A percentile compares a stretch with the other conserved stretches of the same genome.
phyloP scores from a whole-genome alignment of 1,140 invertebrate genomes.

The Procambarus clarkii region DNA sequence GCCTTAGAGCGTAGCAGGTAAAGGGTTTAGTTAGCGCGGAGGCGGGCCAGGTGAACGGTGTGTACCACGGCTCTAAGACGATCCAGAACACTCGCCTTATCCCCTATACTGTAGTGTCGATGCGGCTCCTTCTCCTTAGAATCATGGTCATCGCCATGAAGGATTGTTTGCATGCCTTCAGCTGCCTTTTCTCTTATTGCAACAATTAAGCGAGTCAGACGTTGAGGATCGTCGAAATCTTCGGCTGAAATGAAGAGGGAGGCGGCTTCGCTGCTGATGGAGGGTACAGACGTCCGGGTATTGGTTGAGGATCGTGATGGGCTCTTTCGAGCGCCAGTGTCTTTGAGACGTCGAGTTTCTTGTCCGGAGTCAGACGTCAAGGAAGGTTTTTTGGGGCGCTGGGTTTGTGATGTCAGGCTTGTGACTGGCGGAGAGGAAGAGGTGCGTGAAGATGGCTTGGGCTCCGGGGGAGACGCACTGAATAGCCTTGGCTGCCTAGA shows the following conservation, averaged over 20 bases:
- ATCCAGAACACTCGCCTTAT: slow-evolving; percentile 33
- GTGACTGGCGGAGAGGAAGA: background rate
- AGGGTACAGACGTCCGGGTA: background rate
- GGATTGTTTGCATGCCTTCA: background rate
- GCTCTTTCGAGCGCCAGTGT: background rate
- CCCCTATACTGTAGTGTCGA: slow-evolving; percentile 29
- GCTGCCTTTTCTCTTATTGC: slow-evolving; percentile 41
- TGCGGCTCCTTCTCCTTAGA: background rate
- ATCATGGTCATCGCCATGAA: background rate
- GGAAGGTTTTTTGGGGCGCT: background rate
- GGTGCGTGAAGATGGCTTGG: background rate
- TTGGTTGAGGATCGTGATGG: background rate
- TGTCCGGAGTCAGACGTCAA: background rate
- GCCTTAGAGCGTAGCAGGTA: too few species aligned
- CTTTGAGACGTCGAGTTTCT: background rate
- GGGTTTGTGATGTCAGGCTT: background rate
- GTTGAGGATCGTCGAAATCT: slow-evolving; percentile 22
- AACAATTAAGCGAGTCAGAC: slow-evolving; percentile 47
- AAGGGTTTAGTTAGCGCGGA: background rate
- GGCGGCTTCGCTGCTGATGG: background rate
- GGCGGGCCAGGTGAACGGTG: background rate
- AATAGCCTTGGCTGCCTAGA: background rate
- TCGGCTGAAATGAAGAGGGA: slow-evolving; percentile 13
- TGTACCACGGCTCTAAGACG: slow-evolving; percentile 42
- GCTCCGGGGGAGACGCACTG: background rate